phyloP scores from a whole-genome alignment of 2,113 vertebrate genomes.

The Mohoua ochrocephala region DNA sequence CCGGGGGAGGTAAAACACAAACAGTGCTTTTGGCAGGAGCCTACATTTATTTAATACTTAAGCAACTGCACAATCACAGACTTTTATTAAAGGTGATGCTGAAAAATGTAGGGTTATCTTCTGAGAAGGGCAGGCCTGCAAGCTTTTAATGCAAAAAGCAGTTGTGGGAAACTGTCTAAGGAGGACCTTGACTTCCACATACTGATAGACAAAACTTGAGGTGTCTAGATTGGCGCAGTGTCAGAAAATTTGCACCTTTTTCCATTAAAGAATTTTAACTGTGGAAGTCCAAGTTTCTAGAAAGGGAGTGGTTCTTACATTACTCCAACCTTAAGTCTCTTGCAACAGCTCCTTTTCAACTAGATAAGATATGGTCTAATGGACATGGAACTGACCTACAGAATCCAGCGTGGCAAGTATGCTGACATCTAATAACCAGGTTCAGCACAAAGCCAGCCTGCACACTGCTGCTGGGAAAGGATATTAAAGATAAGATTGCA shows the following conservation, averaged over 20 bases:
- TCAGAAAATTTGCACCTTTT: background rate
- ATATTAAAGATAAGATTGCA: background rate
- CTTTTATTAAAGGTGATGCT: background rate
- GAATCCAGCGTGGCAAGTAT: background rate
- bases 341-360: background rate
- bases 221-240: background rate
- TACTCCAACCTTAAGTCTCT: background rate
- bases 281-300: background rate
- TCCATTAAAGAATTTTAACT: background rate
- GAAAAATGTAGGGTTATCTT: background rate
- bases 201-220: background rate
- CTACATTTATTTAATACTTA: background rate
- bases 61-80: background rate
- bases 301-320: background rate
- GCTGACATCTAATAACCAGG: background rate
- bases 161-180: background rate
- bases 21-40: background rate
- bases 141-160: background rate
- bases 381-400: background rate
- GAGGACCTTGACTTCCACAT: background rate
- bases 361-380: slow-evolving; percentile 5
- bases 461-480: background rate
- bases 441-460: background rate
- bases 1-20: background rate
- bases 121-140: background rate